phyloP scores from a whole-genome alignment of 2,797 vertebrate genomes.

The Vireo griseus region DNA sequence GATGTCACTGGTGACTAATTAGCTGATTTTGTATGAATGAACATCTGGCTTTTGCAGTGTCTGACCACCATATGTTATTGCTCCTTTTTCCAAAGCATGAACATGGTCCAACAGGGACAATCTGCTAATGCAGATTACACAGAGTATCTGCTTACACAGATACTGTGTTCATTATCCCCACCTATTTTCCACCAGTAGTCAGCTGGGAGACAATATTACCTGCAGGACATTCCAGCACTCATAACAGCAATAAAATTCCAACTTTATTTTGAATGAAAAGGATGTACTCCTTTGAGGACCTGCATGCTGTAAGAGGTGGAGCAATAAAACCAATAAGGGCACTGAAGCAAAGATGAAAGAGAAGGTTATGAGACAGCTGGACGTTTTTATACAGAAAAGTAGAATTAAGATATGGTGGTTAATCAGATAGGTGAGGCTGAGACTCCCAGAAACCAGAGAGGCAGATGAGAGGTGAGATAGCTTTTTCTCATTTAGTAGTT shows the following conservation, averaged over 20 bases:
- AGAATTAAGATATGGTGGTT: not conserved
- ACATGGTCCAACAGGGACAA: not conserved
- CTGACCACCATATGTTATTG: not conserved
- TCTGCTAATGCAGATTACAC: not conserved
- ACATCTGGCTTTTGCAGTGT: not conserved
- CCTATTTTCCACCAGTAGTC: not conserved
- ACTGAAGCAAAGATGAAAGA: not conserved
- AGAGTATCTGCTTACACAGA: not conserved
- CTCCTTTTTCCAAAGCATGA: not conserved
- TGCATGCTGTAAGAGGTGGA: accelerated
- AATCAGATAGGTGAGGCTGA: not conserved
- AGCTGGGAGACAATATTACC: not conserved
- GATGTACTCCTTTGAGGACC: not conserved
- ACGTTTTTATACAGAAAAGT: not conserved
- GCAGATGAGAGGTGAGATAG: not conserved
- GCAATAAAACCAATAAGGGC: not conserved
- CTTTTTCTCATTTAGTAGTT: not conserved
- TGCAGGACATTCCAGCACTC: not conserved
- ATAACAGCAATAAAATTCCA: not conserved
- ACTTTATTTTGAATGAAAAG: not conserved
- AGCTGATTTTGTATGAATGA: not conserved
- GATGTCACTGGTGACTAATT: not conserved
- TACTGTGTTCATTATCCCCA: accelerated
- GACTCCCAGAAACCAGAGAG: not conserved
- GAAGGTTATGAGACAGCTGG: not conserved